Evolutionary conservation across 2,888 invertebrate species (phyloP), one percentile per base, ranked within the genome.

Genomic region (Athrips mouffetella): DNA sequence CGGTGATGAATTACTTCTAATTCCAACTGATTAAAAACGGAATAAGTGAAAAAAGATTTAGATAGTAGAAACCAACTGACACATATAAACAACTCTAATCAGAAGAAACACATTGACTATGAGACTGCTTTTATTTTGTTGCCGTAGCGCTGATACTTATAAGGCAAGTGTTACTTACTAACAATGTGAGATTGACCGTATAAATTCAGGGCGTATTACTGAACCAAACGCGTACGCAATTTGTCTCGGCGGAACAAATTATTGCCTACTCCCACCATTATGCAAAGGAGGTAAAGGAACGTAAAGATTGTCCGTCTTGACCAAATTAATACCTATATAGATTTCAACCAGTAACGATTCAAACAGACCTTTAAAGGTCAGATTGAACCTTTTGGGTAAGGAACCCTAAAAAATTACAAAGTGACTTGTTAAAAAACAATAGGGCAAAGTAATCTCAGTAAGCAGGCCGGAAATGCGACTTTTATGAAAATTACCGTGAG

Each of bases 201-300:
- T 67, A 69, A 63, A 66, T 67, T 63, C 65, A 66, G 57, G 67
- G 63, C 65, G 70, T 66, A 67, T 70, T 73, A 70, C 74, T 66
- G 69, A 67, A 67, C 68, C 65, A 74, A 80, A 80, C 79, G 77
- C 76, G 74, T 79, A 76, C 78, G 78, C 76, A 82, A 84, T 83
- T 84, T 80, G 81, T 80, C 73, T 75, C 73, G 61, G 69, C 76
- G 79, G 75, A 69, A 73, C 76, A 82, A 82, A 83, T 81, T 83
- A 82, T n/a, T 80, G 79, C 75, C 67, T 71, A 72, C 70, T 73
- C 68, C 73, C 76, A 69, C 70, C 71, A 80, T 79, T 76, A 79
- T 75, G 73, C 71, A 70, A 73, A 71, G 71, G 65, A 74, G 66
- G 70, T 75, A 76, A 71, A 58, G 59, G 63, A 67, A 63, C 60